Evolutionary conservation across 2,888 invertebrate species (phyloP), one percentile per base, ranked within the genome.

Genomic region (Philereme transversata): DNA sequence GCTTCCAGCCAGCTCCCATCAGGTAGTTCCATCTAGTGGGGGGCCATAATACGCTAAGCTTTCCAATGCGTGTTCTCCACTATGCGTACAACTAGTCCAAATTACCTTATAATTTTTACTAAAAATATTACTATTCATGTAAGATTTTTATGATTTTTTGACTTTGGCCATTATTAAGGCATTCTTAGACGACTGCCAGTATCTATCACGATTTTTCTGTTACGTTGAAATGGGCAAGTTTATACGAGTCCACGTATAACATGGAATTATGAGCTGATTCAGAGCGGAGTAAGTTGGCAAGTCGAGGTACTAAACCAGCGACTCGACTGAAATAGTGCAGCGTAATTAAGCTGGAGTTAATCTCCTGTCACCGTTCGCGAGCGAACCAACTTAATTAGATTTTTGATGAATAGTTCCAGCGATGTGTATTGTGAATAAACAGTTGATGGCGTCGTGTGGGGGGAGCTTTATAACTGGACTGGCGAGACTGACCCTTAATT

Each of bases 281-380:
- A 9, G 10, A 10, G 36, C 36, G 7, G 11, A 10, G 8, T 7
- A 36, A 55, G 55, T 63, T 56, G 57, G 69, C 57, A 57, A 58
- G 57, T 53, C 50, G 22, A 10, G 54, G 73, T 62, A 73, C 72
- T 78, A 72, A 79, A 79, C 74, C 72, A 76, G 78, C 72, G 70
- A 74, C 76, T 73, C 74, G 71, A 80, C 58, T 56, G 47, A 48
- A 51, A 60, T 78, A 80, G 77, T 76, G 79, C 77, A 69, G 64
- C 73, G 81, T 88, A 88, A 89, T 89, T 89, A 90, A 87, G 78
- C 80, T 80, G 81, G 83, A 84, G 80, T 88, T 88, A 90, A 88
- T 88, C 88, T 83, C 76, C 82, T 81, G 88, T 87, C 88, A 83
- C 82, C 78, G 79, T 79, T 73, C 78, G 75, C 78, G 75, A 74